Evolutionary conservation across 1,140 invertebrate species (phyloP), one percentile per base, ranked within the genome.

Genomic region (Calosoma granatense): DNA sequence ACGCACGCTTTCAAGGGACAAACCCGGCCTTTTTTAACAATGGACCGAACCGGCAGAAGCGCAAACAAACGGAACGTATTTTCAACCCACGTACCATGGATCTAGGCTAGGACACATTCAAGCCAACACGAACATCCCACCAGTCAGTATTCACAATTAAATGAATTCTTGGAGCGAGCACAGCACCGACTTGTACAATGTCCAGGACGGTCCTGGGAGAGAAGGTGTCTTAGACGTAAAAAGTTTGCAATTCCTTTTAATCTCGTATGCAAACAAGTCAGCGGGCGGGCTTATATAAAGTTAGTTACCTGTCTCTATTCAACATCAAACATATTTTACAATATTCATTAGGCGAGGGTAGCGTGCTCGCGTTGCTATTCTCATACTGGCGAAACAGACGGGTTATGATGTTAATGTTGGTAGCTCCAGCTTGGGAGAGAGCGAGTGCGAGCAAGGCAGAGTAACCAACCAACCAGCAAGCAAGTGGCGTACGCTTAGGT

Each of bases 281-380:
- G 41, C 15, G 41, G 41, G 41, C 6, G 41, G 41, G 41, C 15
- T 47, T 47, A 17, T 17, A 47, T 47, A 47, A 47, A 47, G 41
- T 47, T 47, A 47, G 6, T 47, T 47, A 47, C 41, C 41, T 47
- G 41, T 6, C 41, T 47, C 41, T 17, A 54, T 58, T 54, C 53
- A 54, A 52, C 57, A 58, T 58, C 41, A 58, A 58, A 54, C 57
- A 58, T 58, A 58, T 58, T 58, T 58, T 52, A 58, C 53, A 54
- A 47, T 58, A 54, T 58, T 58, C 53, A 58, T 54, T 58, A 54
- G 53, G 39, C 30, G 26, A 20, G 57, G 23, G 41, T 36, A 36
- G 26, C 6, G 26, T n/a, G 26, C 6, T 6, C 9, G 15, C 9
- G 17, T 47, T 9, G 41, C 41, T 17, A 47, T 47, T 9, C 43